Evolutionary conservation across 2,113 vertebrate species (phyloP).

Genomic region (Thunnus maccoyii): DNA sequence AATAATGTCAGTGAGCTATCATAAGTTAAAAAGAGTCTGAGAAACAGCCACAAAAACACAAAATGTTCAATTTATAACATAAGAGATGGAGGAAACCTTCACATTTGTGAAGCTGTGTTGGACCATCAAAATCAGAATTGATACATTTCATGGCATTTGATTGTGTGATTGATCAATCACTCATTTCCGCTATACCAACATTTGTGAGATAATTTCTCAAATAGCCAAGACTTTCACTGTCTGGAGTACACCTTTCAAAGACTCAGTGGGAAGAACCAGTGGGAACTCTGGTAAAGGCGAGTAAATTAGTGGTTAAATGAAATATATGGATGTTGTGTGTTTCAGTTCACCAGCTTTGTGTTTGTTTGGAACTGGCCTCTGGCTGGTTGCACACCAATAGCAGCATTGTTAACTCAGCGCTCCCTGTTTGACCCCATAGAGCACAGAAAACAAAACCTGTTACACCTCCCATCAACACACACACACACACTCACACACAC

Average conservation of each 20-base stretch:
- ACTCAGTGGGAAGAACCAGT: conserved; percentile 29
- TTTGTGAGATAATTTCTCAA: background rate
- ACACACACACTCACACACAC: conserved; percentile 40
- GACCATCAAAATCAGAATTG: background rate
- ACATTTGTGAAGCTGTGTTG: background rate
- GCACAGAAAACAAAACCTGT: conserved; percentile 73
- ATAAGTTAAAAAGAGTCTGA: no score
- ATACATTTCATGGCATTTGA: background rate
- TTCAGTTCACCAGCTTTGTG: conserved; percentile 78
- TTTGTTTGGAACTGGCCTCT: conserved; percentile 79
- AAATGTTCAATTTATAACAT: no score
- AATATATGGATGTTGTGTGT: conserved; percentile 70
- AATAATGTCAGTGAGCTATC: no score
- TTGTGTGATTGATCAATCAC: background rate
- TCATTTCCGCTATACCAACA: background rate
- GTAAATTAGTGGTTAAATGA: conserved; percentile 63
- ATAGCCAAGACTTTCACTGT: background rate
- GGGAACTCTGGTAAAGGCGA: conserved; percentile 38
- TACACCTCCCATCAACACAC: conserved; percentile 66
- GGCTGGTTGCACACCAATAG: conserved; percentile 82
- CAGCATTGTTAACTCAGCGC: conserved; percentile 77
- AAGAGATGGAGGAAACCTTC: no score
- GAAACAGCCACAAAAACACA: background rate
- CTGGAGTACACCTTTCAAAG: background rate
- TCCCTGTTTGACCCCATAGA: conserved; percentile 77